phyloP scores from a whole-genome alignment of 35 echinoderm and acorn worm species.

The Heliocidaris erythrogramma region DNA sequence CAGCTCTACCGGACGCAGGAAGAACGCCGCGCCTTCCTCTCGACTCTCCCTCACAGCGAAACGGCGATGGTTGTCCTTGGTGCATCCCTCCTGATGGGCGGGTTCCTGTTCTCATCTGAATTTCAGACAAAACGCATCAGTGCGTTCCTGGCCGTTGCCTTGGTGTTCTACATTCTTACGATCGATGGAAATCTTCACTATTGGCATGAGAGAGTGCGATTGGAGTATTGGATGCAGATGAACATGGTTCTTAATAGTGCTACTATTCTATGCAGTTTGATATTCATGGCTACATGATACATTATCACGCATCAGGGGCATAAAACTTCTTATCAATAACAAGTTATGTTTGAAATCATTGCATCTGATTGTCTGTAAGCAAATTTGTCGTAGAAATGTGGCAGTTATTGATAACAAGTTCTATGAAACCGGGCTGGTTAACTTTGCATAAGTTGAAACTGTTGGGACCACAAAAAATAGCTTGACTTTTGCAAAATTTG shows the following conservation, averaged over 20 bases:
- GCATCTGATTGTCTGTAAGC: too few species aligned
- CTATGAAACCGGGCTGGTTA: too few species aligned
- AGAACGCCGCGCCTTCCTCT: slow-evolving; percentile 68
- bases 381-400: too few species aligned
- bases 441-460: too few species aligned
- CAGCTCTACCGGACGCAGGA: slow-evolving; percentile 57
- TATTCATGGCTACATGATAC: slow-evolving; percentile 16
- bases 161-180: slow-evolving; percentile 41
- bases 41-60: slow-evolving; percentile 39
- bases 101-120: slow-evolving; percentile 67
- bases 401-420: too few species aligned
- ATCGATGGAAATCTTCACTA: slow-evolving; percentile 69
- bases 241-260: slow-evolving; percentile 45
- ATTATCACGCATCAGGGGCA: not conserved
- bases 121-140: slow-evolving; percentile 30
- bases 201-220: slow-evolving; percentile 49
- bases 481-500: too few species aligned
- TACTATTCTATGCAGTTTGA: slow-evolving; percentile 1
- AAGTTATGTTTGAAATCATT: too few species aligned
- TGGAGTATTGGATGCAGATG: slow-evolving; percentile 81
- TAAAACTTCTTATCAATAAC: too few species aligned
- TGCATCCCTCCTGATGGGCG: slow-evolving; percentile 41
- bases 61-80: slow-evolving; percentile 43
- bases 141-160: slow-evolving; percentile 31
- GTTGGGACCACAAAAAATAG: too few species aligned